Evolutionary conservation across 1,140 invertebrate species (phyloP).

Genomic region (Atta colombica): DNA sequence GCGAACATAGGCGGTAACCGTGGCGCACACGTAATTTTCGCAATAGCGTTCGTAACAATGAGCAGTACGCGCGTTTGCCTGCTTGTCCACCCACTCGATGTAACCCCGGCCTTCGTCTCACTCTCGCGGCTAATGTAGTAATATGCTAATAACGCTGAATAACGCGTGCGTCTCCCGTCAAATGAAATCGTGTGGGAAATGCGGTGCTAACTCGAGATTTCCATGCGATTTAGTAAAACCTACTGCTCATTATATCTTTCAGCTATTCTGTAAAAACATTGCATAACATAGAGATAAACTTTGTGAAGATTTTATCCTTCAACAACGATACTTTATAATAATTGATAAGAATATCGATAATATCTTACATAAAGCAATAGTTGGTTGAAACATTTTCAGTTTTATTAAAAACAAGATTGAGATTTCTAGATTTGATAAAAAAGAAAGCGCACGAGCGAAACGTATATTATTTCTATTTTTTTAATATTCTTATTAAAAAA

Average conservation of each 20-base stretch:
- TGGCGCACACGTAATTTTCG: slow-evolving; percentile 55
- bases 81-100: slow-evolving; percentile 55
- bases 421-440: background rate
- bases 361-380: background rate
- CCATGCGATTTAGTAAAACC: slow-evolving; percentile 29
- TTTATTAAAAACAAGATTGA: background rate
- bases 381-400: background rate
- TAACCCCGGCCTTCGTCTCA: slow-evolving; percentile 60
- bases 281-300: background rate
- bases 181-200: slow-evolving; percentile 60
- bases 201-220: slow-evolving; percentile 20
- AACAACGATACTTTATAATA: background rate
- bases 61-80: slow-evolving; percentile 33
- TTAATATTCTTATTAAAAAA: background rate
- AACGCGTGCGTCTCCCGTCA: slow-evolving; percentile 39
- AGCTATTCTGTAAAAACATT: slow-evolving; percentile 1
- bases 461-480: background rate
- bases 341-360: background rate
- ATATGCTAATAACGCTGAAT: slow-evolving; percentile 59
- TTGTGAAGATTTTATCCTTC: background rate
- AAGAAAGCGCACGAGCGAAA: background rate
- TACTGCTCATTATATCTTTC: slow-evolving; percentile 1
- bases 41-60: slow-evolving; percentile 57
- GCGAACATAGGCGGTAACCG: slow-evolving; percentile 54
- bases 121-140: slow-evolving; percentile 49